Evolutionary conservation across 92 coral and sea anemone genomes (phyloP), one percentile per base, ranked within the genome.

Genomic region (Micromussa lordhowensis): DNA sequence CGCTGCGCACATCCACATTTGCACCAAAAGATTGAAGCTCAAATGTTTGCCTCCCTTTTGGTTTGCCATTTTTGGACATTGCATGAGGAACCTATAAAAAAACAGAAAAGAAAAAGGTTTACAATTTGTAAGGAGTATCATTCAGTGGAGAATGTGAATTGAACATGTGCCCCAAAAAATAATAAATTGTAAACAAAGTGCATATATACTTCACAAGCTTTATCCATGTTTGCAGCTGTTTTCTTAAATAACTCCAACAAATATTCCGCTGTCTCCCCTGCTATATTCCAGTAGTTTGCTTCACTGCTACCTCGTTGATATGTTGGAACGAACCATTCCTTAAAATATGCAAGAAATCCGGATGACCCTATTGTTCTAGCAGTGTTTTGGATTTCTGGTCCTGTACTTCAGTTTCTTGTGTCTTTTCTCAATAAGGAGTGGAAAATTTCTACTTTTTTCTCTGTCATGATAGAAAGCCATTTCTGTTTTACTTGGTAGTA

Each of bases 251-350:
- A 31, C 30, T 85, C 51, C 53, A 85, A 53, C 26, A 55, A 18
- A 72, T 49, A 85, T 28, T 75, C 81, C 26, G 82, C 82, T n/a
- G 79, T 85, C 77, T 49, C 55, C 35, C 88, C 82, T 75, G 77
- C 81, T 3, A 73, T 85, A 8, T 31, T n/a, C 88, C 88, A 74
- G 34, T 71, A 73, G 58, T 74, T 85, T 24, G 48, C 19, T 4
- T 85, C 88, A 31, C 80, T 51, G 66, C 26, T 34, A 0, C 88
- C 88, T 24, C 82, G 35, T 3, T 85, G 80, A 55, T 85, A 55
- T 1, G 29, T 44, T 73, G 71, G 88, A 8, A 85, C 88, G 57
- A 74, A 85, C 82, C 82, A 72, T 85, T 85, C 88, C 73, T 73
- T 74, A 57, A 73, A 85, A 12, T 57, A 61, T 10, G 82, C 57